A percentile compares a stretch with the other conserved stretches of the same genome.
Conservation (phyloP, 2,888 invertebrate species). For the Augiades crinisus region DNA sequence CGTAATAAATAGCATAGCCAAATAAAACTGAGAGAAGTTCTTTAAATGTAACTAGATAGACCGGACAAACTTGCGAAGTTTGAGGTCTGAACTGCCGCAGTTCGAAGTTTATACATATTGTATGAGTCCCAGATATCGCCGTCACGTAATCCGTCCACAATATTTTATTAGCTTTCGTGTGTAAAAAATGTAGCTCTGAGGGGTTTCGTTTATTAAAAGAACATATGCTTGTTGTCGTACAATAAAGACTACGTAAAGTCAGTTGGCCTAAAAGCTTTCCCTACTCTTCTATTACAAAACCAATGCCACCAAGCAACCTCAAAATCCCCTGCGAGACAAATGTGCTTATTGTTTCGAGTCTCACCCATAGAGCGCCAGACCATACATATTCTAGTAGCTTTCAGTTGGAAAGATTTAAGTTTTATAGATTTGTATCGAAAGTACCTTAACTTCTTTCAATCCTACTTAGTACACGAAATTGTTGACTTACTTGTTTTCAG, state of each 20-base stretch:
- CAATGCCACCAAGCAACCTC: background rate
- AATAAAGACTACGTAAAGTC: no score
- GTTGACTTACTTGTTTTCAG: slow-evolving; percentile 15
- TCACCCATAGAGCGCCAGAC: slow-evolving; percentile 42
- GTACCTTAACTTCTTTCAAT: slow-evolving; percentile 26
- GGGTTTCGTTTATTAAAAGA: background rate
- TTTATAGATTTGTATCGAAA: slow-evolving; percentile 37
- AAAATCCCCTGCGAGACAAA: slow-evolving; percentile 28
- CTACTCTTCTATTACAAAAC: no score
- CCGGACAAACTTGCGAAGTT: background rate
- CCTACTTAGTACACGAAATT: slow-evolving; percentile 1
- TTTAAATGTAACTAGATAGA: background rate
- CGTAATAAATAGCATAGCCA: no score
- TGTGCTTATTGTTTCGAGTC: slow-evolving; percentile 46
- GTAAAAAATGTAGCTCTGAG: background rate
- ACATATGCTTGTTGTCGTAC: no score
- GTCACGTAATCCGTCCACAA: slow-evolving; percentile 50
- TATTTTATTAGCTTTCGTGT: slow-evolving; percentile 43
- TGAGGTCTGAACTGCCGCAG: slow-evolving; percentile 4
- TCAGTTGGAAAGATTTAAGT: slow-evolving; percentile 42
- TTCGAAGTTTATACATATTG: slow-evolving; percentile 62
- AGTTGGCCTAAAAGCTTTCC: background rate
- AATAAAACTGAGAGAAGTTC: no score
- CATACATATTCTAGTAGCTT: slow-evolving; percentile 57
- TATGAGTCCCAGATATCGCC: slow-evolving; percentile 50